Evolutionary conservation across 1,140 invertebrate genomes (phyloP), one percentile per base, ranked within the genome.

Genomic region (Pygmarrhopalites habei): DNA sequence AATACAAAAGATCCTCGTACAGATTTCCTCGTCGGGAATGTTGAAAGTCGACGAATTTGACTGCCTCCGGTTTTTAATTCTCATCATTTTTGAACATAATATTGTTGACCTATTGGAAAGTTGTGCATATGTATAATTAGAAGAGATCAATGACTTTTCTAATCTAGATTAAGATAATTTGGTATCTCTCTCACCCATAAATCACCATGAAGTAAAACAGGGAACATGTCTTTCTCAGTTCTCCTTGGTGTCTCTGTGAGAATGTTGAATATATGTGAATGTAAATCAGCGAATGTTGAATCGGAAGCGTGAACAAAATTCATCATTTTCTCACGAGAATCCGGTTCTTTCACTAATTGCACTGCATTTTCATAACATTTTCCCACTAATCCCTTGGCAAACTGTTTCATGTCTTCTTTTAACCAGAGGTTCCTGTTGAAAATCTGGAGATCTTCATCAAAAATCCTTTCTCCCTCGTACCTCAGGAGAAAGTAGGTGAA

Each of bases 1-100:
- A 66, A 29, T 58, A 57, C 2, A 39, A 43, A 21, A 66, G 32
- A 32, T 66, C 64, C 19, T 61, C 53, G 35, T 21, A 53, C n/a
- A 66, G 30, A 56, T 60, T 61, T 46, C 76, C 2, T 74, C 62
- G 1, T 68, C 12, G 21, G 72, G 61, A 79, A 23, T 81, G 78
- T 73, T 85, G 83, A 52, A 83, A 82, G 67, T 85, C 83, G 0
- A 85, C 80, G 46, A 83, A 82, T 70, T 80, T 79, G 7, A 81
- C 77, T 17, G 77, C 73, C 0, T 79, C 75, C 53, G 77, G 74
- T 0, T 73, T 73, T 0, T 73, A 73, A 0, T 74, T 56, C 0
- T 75, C 62, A 56, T 81, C 72, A 59, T 84, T 83, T 46, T 76
- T 77, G 67, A 84, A 85, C 68, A 86, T 73, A 74, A 85, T 83